Evolutionary conservation across 35 echinoderm and acorn worm genomes (phyloP).

Genomic region (Stichopus chloronotus): DNA sequence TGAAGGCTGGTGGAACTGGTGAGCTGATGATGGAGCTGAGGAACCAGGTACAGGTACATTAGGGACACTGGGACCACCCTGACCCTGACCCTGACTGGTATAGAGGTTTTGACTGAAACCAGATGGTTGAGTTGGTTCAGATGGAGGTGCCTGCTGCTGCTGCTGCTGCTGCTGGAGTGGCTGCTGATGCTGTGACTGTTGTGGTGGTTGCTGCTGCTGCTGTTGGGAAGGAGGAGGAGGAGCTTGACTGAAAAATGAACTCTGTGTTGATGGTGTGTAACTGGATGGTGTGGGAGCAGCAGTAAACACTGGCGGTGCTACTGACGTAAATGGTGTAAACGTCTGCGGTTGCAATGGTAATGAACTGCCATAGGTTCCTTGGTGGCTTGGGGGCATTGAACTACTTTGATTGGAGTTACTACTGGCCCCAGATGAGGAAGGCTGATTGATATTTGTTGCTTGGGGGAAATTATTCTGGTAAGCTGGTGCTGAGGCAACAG

Average conservation of each 20-base stretch:
- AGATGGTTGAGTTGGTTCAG: neutral
- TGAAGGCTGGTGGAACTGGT: conserved; percentile 3
- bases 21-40: neutral
- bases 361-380: conserved; percentile 37
- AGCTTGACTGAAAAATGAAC: conserved; percentile 57
- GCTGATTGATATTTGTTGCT: conserved; percentile 39
- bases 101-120: neutral
- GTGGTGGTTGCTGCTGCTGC: conserved; percentile 43
- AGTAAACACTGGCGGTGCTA: conserved; percentile 57
- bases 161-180: neutral
- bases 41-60: neutral
- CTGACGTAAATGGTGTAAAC: conserved; percentile 27
- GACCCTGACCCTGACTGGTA: conserved; percentile 3
- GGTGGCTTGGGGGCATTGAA: conserved; percentile 11
- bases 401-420: neutral
- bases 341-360: conserved; percentile 23
- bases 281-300: conserved; percentile 46
- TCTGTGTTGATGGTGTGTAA: conserved; percentile 65
- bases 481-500: neutral
- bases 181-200: conserved; percentile 12
- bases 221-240: conserved; percentile 40
- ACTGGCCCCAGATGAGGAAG: conserved; percentile 12
- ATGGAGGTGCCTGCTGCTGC: conserved; percentile 15
- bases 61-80: neutral
- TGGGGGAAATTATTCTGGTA: conserved; percentile 54